Conservation (phyloP, 2,797 vertebrate species). For the Lagorchestes hirsutus region DNA sequence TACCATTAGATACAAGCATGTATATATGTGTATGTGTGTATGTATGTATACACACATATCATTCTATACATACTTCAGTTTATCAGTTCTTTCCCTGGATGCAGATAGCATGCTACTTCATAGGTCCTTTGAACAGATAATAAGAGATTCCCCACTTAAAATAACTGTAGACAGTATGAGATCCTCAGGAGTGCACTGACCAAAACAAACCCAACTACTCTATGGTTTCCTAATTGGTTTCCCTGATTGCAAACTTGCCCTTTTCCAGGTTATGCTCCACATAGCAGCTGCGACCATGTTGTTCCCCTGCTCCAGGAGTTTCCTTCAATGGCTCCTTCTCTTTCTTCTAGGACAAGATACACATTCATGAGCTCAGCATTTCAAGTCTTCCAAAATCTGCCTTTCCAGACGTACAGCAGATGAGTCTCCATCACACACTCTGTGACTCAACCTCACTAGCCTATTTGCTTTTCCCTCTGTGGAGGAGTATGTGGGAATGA, state of each 20-base stretch:
- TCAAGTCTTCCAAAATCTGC: not conserved
- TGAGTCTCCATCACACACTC: not conserved
- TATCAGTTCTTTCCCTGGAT: too few species aligned
- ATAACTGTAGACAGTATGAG: too few species aligned
- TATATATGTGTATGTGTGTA: too few species aligned
- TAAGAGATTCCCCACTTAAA: not conserved
- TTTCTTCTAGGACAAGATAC: not conserved
- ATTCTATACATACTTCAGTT: too few species aligned
- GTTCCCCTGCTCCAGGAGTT: not conserved
- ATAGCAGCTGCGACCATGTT: not conserved
- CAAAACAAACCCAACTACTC: not conserved
- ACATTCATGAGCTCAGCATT: not conserved
- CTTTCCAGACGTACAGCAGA: not conserved
- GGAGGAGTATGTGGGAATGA: not conserved
- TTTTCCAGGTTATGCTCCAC: not conserved
- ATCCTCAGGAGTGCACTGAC: too few species aligned
- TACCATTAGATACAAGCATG: too few species aligned
- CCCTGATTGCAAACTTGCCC: not conserved
- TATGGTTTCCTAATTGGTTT: not conserved
- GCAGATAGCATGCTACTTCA: too few species aligned
- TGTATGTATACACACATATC: too few species aligned
- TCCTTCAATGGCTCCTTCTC: not conserved
- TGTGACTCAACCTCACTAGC: not conserved
- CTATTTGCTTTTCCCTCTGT: not conserved
- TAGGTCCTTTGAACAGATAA: too few species aligned